These are phyloP conservation scores for Danionella dracula DNA, from an alignment of 2,797 vertebrate genomes.

Conservation along the genomic window DNA sequence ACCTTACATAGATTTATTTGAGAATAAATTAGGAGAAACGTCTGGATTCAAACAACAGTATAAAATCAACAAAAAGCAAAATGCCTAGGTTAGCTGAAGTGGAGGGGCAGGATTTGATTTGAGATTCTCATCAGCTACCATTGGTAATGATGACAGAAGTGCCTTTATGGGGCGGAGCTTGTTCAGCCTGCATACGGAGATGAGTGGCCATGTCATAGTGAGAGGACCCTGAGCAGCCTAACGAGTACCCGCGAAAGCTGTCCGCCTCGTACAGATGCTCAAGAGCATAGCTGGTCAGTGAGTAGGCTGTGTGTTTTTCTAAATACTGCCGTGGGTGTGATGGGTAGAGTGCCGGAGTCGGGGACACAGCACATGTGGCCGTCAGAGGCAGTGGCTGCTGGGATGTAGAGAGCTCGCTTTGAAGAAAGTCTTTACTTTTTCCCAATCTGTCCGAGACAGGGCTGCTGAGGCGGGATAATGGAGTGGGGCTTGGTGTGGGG, in stretches of 20 bases:
- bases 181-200: constrained; percentile 84
- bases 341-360: constrained; percentile 74
- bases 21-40: neutral
- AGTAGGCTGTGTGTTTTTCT: constrained; percentile 86
- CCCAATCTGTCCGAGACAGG: constrained; percentile 80
- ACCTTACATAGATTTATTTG: no score
- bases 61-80: neutral
- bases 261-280: constrained; percentile 91
- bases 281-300: constrained; percentile 86
- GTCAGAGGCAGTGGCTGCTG: constrained; percentile 64
- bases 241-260: constrained; percentile 83
- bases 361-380: constrained; percentile 54
- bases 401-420: constrained; percentile 77
- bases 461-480: constrained; percentile 83
- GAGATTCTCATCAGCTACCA: constrained; percentile 82
- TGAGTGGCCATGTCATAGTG: constrained; percentile 87
- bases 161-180: constrained; percentile 85
- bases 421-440: constrained; percentile 87
- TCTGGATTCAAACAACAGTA: constrained; percentile 13
- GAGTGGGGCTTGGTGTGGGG: constrained; percentile 73
- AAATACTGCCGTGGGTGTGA: constrained; percentile 77
- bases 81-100: neutral
- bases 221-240: constrained; percentile 74
- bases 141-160: constrained; percentile 97
- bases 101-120: neutral